Evolutionary conservation across 1,140 invertebrate genomes (phyloP), one percentile per base, ranked within the genome.

Genomic region (Trachymyrmex cornetzi): DNA sequence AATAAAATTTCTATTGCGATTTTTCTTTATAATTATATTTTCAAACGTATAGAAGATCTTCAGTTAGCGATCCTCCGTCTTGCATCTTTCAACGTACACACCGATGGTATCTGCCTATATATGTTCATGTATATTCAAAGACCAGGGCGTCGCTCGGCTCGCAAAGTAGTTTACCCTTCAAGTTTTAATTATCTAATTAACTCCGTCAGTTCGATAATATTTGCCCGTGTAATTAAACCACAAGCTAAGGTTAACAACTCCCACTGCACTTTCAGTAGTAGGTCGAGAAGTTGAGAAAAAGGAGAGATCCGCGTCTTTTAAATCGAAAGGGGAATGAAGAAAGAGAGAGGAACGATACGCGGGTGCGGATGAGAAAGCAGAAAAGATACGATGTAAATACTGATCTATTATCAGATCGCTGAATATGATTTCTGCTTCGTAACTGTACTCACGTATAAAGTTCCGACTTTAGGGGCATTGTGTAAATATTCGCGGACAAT

Each of bases 171-270:
- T 92, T 92, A 91, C 92, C 87, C 91, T 90, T 91, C 91, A 92
- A 93, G 92, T 93, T 93, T 93, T 92, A 93, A 93, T 93, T 93
- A 93, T 93, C 92, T 93, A 93, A 93, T 93, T 93, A 93, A 93
- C 91, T 93, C 82, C 69, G 88, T 86, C 89, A 87, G 91, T 92
- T 92, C 93, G 90, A 93, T 93, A 93, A 93, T 92, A 93, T 93
- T 92, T 93, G 91, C 92, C 84, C 88, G 87, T 90, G 91, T 92
- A 93, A 92, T 93, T 93, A 93, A 92, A 93, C 89, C 81, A 85
- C 89, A 81, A 87, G 59, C 82, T 90, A 90, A 85, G 87, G 81
- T 88, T 92, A 90, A 89, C 90, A 88, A 90, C 88, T 90, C 81
- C 81, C 72, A 86, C 16, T 59, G 75, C 63, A 77, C 53, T 90